Conservation (phyloP, 2,113 vertebrate species). For the Oceanodroma tethys region DNA sequence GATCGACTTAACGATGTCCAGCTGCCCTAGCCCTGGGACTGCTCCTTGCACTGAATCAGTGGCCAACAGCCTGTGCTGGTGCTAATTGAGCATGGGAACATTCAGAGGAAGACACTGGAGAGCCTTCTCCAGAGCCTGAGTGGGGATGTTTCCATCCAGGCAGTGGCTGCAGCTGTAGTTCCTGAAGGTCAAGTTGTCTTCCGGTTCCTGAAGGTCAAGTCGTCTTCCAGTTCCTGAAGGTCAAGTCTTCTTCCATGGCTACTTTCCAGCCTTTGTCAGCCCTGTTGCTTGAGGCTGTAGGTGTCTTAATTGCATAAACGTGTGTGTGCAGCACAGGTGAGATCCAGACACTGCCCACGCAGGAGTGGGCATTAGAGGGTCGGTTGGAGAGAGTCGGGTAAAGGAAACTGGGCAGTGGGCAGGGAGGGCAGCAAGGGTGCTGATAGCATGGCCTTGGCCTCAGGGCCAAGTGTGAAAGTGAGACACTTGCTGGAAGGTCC, state of each 20-base stretch:
- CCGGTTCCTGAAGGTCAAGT: background rate
- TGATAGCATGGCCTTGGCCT: background rate
- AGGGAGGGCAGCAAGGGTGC: background rate
- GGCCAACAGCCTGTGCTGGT: background rate
- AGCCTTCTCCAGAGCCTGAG: background rate
- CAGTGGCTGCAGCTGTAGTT: background rate
- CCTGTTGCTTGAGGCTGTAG: background rate
- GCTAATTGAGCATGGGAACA: accelerated
- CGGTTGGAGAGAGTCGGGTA: background rate
- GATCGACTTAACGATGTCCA: background rate
- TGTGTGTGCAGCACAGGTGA: background rate
- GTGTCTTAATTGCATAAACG: accelerated
- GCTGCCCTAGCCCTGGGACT: background rate
- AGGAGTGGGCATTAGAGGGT: background rate
- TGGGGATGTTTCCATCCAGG: background rate
- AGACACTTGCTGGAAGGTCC: background rate
- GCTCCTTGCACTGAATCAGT: background rate
- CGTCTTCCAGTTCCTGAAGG: background rate
- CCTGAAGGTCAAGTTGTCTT: background rate
- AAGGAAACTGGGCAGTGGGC: background rate
- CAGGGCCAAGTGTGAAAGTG: background rate
- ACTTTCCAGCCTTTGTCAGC: background rate
- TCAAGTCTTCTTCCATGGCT: background rate
- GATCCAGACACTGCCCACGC: background rate
- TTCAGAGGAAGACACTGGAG: background rate